Evolutionary conservation across 1,140 invertebrate genomes (phyloP), one percentile per base, ranked within the genome.

Genomic region (Aplysia californica): DNA sequence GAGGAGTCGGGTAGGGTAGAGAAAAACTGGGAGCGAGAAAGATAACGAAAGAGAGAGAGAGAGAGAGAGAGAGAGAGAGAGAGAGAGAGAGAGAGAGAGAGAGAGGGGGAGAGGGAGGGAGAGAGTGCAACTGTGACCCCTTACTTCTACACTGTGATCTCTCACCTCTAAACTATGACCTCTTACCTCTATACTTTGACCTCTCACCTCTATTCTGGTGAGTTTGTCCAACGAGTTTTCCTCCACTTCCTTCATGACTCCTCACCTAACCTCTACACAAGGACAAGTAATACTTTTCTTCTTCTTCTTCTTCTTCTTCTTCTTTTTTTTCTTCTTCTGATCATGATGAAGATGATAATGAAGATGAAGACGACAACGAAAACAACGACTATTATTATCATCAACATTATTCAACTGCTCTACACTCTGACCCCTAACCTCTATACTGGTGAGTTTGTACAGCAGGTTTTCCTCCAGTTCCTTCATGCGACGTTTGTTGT

Each of bases 161-260:
- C n/a, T n/a, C n/a, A n/a, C n/a, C n/a, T n/a, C n/a, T n/a, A n/a
- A n/a, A n/a, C n/a, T n/a, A n/a, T n/a, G n/a, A n/a, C n/a, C n/a
- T n/a, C n/a, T n/a, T n/a, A n/a, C n/a, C n/a, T n/a, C n/a, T n/a
- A n/a, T n/a, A n/a, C n/a, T n/a, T n/a, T n/a, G n/a, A n/a, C n/a
- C n/a, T n/a, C 35, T 69, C 84, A 93, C 92, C 91, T 96, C 93
- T 0, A 95, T 96, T 20, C 96, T 97, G 68, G 96, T 97, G 35
- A 98, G 90, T 64, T 96, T 92, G 79, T 94, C 94, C 0, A 98
- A 89, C 20, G 98, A 90, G 87, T 97, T 98, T 68, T 95, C 95
- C 90, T 98, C 97, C 0, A 98, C 89, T 87, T 97, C 95, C 90
- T 98, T 97, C 95, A 98, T 98, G 76, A n/a, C n/a, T n/a, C n/a